Conservation (phyloP, 2,113 vertebrate species). For the Oreochromis aureus region DNA sequence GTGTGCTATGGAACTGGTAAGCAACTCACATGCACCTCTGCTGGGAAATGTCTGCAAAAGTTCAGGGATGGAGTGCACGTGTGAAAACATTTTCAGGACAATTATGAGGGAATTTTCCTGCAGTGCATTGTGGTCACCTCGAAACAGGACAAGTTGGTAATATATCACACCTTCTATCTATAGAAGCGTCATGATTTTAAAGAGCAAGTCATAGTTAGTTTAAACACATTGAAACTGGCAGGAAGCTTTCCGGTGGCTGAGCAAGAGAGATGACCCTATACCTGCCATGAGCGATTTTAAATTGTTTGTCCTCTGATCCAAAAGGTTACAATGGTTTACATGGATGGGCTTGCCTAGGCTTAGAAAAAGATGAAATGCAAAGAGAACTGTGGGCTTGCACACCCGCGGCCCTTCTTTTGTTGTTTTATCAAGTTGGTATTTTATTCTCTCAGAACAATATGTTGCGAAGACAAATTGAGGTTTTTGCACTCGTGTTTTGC, state of each 20-base stretch:
- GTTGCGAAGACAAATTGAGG: neutral
- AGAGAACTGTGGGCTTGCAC: neutral
- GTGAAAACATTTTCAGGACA: neutral
- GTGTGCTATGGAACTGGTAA: neutral
- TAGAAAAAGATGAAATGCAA: neutral
- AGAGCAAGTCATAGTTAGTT: neutral
- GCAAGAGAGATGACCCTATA: neutral
- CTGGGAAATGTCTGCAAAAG: rapidly evolving
- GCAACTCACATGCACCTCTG: neutral
- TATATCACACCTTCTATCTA: neutral
- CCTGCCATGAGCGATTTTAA: neutral
- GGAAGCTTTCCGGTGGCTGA: neutral
- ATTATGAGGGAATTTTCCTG: neutral
- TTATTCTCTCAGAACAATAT: neutral
- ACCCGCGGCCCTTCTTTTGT: neutral
- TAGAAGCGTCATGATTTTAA: neutral
- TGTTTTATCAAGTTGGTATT: neutral
- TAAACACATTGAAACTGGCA: neutral
- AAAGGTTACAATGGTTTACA: neutral
- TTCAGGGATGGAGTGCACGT: neutral
- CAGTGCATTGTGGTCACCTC: neutral
- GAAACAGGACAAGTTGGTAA: neutral
- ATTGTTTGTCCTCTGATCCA: slow-evolving; percentile 9
- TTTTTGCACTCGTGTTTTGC: neutral
- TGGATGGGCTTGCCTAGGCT: slow-evolving; percentile 6